Evolutionary conservation across 2,113 vertebrate species (phyloP), one percentile per base, ranked within the genome.

Genomic region (Salvelinus sp.): DNA sequence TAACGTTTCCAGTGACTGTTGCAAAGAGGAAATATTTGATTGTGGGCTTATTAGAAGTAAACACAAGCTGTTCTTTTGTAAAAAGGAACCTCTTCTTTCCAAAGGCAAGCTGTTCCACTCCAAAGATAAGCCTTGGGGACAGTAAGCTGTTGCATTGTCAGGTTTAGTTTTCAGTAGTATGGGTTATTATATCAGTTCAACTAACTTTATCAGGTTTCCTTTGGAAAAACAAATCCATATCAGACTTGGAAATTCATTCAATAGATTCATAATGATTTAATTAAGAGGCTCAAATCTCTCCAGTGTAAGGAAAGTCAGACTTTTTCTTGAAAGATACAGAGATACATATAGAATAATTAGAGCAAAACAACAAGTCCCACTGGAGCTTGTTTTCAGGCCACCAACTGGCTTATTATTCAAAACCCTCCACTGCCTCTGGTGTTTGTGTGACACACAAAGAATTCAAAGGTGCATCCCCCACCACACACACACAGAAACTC

Each of bases 91-190:
- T 25, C 76, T 20, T 18, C 50, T 23, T 22, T 38, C 48, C 48
- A 78, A 82, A 76, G 67, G 48, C 76, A 77, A 38, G 20, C 22
- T 69, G 76, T 69, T 74, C 73, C 76, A 85, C 73, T 54, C 6
- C 22, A 64, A 79, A 38, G 30, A 47, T 6, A 72, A 63, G 71
- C 14, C 64, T 33, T 13, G 10, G 14, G 64, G 64, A 28, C 25
- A 20, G 14, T n/a, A 18, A 7, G 1, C 60, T 77, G 5, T 71
- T 30, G 44, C 69, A 38, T 20, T 22, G 67, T 69, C 48, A 33
- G 10, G 66, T 76, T 78, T 63, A 63, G 33, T 23, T 77, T 63
- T 78, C 64, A 1, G 78, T 76, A 44, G 9, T 77, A 72, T 60
- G 72, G 50, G 50, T 54, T 5, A 54, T 1, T 54, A 54, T 54